Evolutionary conservation across 1,140 invertebrate genomes (phyloP).

Genomic region (Anoplophora glabripennis): DNA sequence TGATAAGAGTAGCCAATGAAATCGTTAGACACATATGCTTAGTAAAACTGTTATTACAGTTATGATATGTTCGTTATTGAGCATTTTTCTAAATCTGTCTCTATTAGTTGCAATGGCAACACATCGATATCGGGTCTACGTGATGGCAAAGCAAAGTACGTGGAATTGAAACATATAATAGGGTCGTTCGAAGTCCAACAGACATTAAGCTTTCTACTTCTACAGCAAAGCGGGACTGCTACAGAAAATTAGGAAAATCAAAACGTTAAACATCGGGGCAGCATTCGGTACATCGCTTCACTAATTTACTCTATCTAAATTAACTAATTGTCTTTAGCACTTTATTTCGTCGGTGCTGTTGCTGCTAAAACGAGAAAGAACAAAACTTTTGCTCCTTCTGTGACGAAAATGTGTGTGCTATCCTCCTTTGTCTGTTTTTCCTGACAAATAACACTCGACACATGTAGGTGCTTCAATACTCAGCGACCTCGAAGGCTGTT

Average conservation of each 20-base stretch:
- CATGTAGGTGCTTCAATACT: slow-evolving; percentile 62
- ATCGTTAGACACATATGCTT: background rate
- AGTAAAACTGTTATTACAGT: no score
- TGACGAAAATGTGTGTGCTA: slow-evolving; percentile 41
- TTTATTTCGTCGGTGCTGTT: slow-evolving; percentile 29
- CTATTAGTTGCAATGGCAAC: background rate
- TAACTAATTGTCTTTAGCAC: slow-evolving; percentile 14
- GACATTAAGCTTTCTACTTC: slow-evolving; percentile 36
- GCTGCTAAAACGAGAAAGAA: slow-evolving; percentile 12
- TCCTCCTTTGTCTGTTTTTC: slow-evolving; percentile 54
- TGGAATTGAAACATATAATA: slow-evolving; percentile 27
- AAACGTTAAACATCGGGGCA: slow-evolving; percentile 40
- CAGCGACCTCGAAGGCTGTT: slow-evolving; percentile 47
- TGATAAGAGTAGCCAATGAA: slow-evolving; percentile 1
- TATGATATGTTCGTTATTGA: slow-evolving; percentile 8
- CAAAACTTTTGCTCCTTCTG: slow-evolving; percentile 26
- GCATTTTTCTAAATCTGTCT: slow-evolving; percentile 19
- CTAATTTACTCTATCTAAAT: background rate
- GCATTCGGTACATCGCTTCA: slow-evolving; percentile 39
- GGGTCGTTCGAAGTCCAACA: slow-evolving; percentile 47
- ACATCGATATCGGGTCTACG: background rate
- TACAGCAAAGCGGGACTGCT: slow-evolving; percentile 39
- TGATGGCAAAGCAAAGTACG: slow-evolving; percentile 19
- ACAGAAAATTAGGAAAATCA: slow-evolving; percentile 26
- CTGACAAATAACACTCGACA: slow-evolving; percentile 61